phyloP scores from a whole-genome alignment of 2,113 vertebrate species.

The Toxostoma redivivum region DNA sequence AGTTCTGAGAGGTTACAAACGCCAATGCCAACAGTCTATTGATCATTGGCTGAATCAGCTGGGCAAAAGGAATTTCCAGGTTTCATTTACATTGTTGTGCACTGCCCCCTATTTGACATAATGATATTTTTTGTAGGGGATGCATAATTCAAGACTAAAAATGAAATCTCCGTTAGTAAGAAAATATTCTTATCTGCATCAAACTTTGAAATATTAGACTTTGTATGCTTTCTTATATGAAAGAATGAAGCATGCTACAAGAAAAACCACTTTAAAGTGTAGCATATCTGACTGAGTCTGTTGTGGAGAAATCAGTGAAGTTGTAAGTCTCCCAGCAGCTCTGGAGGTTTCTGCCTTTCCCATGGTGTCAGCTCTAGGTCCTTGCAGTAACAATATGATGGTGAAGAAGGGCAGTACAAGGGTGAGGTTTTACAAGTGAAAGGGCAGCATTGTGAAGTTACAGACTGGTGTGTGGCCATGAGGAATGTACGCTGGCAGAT shows the following conservation, averaged over 20 bases:
- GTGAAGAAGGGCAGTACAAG: neutral
- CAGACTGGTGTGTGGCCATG: neutral
- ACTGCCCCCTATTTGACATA: neutral
- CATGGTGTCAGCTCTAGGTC: neutral
- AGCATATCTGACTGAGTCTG: neutral
- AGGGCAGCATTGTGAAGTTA: neutral
- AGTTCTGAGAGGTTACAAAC: neutral
- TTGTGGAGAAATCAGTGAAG: neutral
- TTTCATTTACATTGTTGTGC: neutral
- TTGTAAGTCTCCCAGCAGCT: neutral
- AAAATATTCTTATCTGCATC: neutral
- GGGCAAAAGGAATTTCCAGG: neutral
- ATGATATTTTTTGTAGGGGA: neutral
- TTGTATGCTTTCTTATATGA: neutral
- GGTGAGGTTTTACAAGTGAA: neutral
- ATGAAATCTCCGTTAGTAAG: neutral
- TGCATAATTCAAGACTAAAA: neutral
- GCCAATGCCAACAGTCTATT: rapidly evolving
- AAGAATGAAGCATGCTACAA: neutral
- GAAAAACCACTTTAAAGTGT: neutral
- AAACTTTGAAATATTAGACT: neutral
- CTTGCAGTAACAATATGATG: neutral
- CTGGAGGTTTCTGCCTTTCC: neutral
- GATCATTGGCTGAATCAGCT: neutral
- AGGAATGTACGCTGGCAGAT: neutral